Conservation (phyloP, 2,113 vertebrate genomes). For the Catagonus wagneri region DNA sequence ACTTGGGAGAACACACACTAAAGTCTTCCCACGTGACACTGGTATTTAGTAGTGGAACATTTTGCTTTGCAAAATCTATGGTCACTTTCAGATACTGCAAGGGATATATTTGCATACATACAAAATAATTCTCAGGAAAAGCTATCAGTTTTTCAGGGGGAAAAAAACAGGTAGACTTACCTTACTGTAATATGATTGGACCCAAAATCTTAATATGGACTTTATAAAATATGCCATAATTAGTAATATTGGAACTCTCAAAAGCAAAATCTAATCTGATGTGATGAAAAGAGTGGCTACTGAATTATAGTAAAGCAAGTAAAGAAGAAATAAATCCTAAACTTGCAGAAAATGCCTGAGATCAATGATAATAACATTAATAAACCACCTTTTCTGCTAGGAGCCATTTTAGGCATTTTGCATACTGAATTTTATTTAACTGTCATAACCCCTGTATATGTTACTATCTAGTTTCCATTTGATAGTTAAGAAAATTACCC, state of each 20-base stretch:
- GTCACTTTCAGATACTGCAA: slow-evolving; percentile 40
- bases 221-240: background rate
- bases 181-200: background rate
- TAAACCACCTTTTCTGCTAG: background rate
- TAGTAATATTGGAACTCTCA: background rate
- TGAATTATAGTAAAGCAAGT: background rate
- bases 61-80: slow-evolving; percentile 61
- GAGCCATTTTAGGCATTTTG: background rate
- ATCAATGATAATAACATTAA: background rate
- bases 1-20: background rate
- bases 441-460: background rate
- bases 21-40: background rate
- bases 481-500: slow-evolving; percentile 12
- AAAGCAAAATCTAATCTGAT: background rate
- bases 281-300: background rate
- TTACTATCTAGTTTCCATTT: background rate
- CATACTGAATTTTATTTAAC: background rate
- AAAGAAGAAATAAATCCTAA: background rate
- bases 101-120: slow-evolving; percentile 31
- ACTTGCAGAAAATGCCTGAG: background rate
- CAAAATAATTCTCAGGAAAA: slow-evolving; percentile 61
- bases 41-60: background rate
- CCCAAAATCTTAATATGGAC: background rate
- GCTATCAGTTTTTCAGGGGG: background rate
- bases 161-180: background rate